Base-by-base conservation (phyloP, 1,140 invertebrate species). In the Drosophila pectinifera region DNA sequence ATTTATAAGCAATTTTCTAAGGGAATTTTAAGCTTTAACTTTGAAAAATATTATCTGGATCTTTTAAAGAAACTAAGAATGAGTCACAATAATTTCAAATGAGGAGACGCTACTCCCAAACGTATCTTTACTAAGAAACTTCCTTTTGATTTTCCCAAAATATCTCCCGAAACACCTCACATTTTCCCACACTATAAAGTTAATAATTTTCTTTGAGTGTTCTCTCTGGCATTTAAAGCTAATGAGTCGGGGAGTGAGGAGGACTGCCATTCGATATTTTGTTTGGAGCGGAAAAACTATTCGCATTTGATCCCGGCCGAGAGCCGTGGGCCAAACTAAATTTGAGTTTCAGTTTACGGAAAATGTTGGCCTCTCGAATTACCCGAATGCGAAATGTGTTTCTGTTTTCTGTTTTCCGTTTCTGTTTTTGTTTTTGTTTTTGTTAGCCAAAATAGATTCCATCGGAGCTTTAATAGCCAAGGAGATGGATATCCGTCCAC, bases 401-500 rank as follows among this genome's bases (percentile, higher is more conserved):
- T 55, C 14, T 36, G 49, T 51, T 20, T 51, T 20, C 28, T 18
- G 48, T 13, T 41, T 16, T 14, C 54, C n/a, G 55, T 57, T 57
- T 57, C 4, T 13, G 20, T 11, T 45, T 45, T 36, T 49, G 67
- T 46, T 70, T 48, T 69, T 69, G 39, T 28, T 70, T 70, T 54
- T 38, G 38, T 69, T 70, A 31, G 64, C 39, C 64, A 13, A 57
- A 70, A 73, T 73, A 73, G 69, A 73, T 73, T 61, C 38, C 45
- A 73, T 43, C 26, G 22, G 45, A 57, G 65, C 48, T 73, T 73
- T 73, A 73, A 73, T 73, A 76, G 61, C 36, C 72, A 76, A 76
- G 73, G 73, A 75, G 73, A 76, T 67, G 73, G 57, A 72, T 73
- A 73, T 73, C 46, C 62, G 20, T 11, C 22, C 16, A 20, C 5